These are phyloP conservation scores for Terrapene triunguis DNA, from an alignment of 2,113 vertebrate species.

Conservation along the genomic window DNA sequence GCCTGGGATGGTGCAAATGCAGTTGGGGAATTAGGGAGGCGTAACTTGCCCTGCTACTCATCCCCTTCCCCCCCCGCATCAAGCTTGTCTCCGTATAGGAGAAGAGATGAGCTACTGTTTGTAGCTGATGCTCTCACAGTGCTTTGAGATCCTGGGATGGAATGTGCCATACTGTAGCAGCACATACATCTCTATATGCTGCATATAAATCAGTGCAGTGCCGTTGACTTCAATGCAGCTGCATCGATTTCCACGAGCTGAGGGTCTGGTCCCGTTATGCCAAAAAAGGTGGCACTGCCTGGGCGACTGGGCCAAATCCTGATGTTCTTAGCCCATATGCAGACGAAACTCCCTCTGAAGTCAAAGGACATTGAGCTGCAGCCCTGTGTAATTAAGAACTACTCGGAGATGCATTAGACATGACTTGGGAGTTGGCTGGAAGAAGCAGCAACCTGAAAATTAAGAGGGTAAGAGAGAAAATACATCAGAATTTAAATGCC, in stretches of 20 bases:
- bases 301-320: background rate
- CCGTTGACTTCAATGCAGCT: background rate
- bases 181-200: background rate
- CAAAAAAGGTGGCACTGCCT: background rate
- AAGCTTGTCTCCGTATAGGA: background rate
- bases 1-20: background rate
- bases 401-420: background rate
- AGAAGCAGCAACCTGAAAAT: background rate
- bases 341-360: background rate
- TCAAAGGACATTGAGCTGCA: background rate
- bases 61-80: background rate
- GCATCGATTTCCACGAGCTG: background rate
- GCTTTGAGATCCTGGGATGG: background rate
- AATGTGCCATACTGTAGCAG: background rate
- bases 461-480: background rate
- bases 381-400: rapidly evolving
- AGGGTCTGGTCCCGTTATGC: background rate
- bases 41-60: background rate
- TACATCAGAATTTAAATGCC: background rate
- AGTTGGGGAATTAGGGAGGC: background rate
- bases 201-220: background rate
- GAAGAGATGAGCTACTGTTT: background rate
- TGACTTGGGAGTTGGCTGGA: background rate
- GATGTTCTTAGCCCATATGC: background rate
- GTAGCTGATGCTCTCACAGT: background rate